Evolutionary conservation across 2,113 vertebrate genomes (phyloP), one percentile per base, ranked within the genome.

Genomic region (Silurus meridionalis): DNA sequence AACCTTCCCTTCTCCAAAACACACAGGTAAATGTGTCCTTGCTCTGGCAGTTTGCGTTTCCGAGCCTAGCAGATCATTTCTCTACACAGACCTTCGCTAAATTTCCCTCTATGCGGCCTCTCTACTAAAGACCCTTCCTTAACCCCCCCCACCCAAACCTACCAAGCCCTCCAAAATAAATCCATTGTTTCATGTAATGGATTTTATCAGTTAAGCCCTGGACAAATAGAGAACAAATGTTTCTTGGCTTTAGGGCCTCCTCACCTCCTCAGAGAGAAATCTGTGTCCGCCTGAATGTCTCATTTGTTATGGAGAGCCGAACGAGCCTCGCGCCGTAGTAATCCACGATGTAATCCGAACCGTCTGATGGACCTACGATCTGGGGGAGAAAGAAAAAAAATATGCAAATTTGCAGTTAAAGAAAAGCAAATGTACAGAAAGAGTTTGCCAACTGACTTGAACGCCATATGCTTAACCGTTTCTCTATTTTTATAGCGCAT

Each of bases 291-390:
- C 97, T 96, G 95, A 96, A 99, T 0, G 98, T 99, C 85, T 97
- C 93, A n/a, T 99, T 99, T 89, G 95, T 98, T 87, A 99, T 97
- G 85, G 95, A 94, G 86, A 99, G 94, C 46, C 95, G 95, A 6
- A 94, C 97, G 71, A 99, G 96, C 63, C 98, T 95, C 75, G 98
- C 96, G 53, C 98, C 98, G 2, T 99, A 99, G 89, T 98, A 99
- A 94, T 99, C 98, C 86, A 99, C 98, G 37, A 99, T 99, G 92
- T 99, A 99, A 95, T 95, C 96, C 0, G 97, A 99, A 79, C 97
- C 97, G 28, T 99, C 98, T 0, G 98, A 97, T 37, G 97, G 98
- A 86, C 98, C 98, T 25, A 99, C 98, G 0, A 99, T 98, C 98
- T 99, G 91, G 64, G 90, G 55, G 91, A 63, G 57, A 88, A 74